phyloP scores from a whole-genome alignment of 1,140 invertebrate genomes.

The Branchinecta lynchi region DNA sequence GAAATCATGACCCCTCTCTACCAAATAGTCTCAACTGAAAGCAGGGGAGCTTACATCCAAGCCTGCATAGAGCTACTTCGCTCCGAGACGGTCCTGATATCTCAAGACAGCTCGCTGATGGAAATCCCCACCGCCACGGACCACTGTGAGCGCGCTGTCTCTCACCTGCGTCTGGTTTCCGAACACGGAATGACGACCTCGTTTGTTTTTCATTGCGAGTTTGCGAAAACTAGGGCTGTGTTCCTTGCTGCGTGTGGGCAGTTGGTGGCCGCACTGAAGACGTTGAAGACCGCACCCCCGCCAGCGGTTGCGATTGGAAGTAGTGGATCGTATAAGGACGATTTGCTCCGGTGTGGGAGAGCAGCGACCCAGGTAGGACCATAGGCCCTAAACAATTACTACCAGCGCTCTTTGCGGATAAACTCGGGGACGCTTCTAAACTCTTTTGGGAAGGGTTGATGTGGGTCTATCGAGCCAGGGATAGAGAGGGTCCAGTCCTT shows the following conservation, averaged over 20 bases:
- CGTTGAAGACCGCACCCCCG: conserved; percentile 73
- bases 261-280: conserved; percentile 57
- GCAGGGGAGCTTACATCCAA: conserved; percentile 3
- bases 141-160: background rate
- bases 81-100: background rate
- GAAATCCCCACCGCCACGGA: background rate
- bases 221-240: conserved; percentile 52
- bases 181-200: conserved; percentile 36
- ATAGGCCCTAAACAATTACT: no score
- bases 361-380: conserved; percentile 50
- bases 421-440: no score
- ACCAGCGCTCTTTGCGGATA: no score
- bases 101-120: background rate
- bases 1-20: conserved; percentile 47
- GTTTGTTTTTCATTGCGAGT: conserved; percentile 62
- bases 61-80: background rate
- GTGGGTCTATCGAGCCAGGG: no score
- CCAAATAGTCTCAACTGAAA: conserved; percentile 63
- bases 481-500: no score
- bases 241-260: conserved; percentile 57
- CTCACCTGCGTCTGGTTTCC: background rate
- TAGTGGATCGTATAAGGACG: conserved; percentile 40
- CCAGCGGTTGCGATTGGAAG: conserved; percentile 56
- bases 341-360: conserved; percentile 62
- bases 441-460: no score